Percentiles rank a stretch among this genome's conserved stretches.
phyloP scores from a whole-genome alignment of 2,797 vertebrate species.

The Myotis vivesi region DNA sequence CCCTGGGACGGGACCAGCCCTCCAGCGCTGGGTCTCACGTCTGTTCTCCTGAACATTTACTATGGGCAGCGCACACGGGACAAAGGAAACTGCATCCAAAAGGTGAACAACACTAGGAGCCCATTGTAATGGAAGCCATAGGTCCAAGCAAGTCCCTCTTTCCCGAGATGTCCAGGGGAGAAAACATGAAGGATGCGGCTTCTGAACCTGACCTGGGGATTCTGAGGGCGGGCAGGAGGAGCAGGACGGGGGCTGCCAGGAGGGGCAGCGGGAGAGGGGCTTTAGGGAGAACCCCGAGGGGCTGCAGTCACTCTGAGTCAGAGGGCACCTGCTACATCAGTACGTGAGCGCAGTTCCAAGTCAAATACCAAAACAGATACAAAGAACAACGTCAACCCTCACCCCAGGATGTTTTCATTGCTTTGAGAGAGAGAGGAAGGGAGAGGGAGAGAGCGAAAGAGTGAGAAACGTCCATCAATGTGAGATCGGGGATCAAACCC shows the following conservation, averaged over 20 bases:
- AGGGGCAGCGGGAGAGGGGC: background rate
- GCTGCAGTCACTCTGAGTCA: background rate
- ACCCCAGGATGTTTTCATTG: background rate
- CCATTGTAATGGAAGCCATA: background rate
- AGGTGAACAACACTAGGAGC: background rate
- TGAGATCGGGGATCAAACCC: background rate
- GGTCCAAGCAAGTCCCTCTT: background rate
- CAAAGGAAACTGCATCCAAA: background rate
- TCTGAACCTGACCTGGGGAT: background rate
- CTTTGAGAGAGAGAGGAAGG: background rate
- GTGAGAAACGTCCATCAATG: background rate
- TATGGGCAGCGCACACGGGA: background rate
- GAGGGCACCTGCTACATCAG: accelerated
- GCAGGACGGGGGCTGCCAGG: background rate
- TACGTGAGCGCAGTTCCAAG: background rate
- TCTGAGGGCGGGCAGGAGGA: background rate
- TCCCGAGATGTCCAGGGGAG: background rate
- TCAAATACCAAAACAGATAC: background rate
- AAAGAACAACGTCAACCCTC: background rate
- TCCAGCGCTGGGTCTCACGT: background rate
- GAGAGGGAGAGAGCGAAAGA: background rate
- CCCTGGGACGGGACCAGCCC: background rate
- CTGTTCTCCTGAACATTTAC: background rate
- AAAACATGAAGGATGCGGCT: accelerated
- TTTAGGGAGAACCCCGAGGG: background rate